A percentile compares a stretch with the other conserved stretches of the same genome.
These are phyloP conservation scores for Furcifer pardalis DNA, from an alignment of 2,797 vertebrate species.

Conservation along the genomic window DNA sequence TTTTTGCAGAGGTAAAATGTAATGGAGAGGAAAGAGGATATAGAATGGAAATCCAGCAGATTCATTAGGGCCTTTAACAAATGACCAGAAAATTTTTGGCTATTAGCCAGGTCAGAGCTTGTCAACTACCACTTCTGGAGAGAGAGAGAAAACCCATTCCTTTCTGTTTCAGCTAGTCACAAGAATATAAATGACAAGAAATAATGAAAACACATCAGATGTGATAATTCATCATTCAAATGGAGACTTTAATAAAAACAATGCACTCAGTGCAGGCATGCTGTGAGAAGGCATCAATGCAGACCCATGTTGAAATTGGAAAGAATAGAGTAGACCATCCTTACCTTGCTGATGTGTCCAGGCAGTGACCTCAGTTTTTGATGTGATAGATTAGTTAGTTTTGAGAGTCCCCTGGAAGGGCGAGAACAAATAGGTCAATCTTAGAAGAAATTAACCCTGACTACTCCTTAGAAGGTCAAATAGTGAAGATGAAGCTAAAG, in stretches of 20 bases:
- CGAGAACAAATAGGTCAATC: no score
- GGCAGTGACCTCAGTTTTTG: background rate
- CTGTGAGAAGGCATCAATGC: slow-evolving; percentile 14
- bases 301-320: background rate
- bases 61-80: slow-evolving; percentile 38
- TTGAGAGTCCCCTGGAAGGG: no score
- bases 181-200: slow-evolving; percentile 22
- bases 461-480: no score
- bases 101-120: slow-evolving; percentile 28
- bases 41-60: slow-evolving; percentile 9
- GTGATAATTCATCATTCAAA: slow-evolving; percentile 20
- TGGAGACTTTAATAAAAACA: slow-evolving; percentile 1
- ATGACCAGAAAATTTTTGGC: slow-evolving; percentile 28
- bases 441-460: no score
- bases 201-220: slow-evolving; percentile 25
- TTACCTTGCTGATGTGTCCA: background rate
- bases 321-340: background rate
- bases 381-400: background rate
- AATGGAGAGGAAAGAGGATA: background rate
- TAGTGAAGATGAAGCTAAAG: no score
- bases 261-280: background rate
- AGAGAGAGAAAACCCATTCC: slow-evolving; percentile 35
- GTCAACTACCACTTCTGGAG: slow-evolving; percentile 17
- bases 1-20: slow-evolving; percentile 15
- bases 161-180: slow-evolving; percentile 16